Percentiles rank a stretch among this genome's conserved stretches.
Evolutionary conservation across 2,888 invertebrate species (phyloP).

Genomic region (Aphidius colemani): DNA sequence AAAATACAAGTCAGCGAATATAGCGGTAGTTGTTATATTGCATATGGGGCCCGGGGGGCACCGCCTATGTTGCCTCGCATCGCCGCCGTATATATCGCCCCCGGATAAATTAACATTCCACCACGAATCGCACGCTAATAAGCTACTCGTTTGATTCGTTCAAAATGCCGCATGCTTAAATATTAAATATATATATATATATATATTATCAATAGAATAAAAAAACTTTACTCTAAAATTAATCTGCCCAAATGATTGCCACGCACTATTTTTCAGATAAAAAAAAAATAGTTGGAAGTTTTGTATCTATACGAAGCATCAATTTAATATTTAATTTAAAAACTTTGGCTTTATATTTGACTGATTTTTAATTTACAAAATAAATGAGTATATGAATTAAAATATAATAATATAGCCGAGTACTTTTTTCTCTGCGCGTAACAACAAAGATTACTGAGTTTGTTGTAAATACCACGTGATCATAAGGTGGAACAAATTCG

Average conservation of each 20-base stretch:
- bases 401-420: too few relatives aligned
- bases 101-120: conserved; percentile 30
- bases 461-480: conserved; percentile 29
- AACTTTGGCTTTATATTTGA: conserved; percentile 7
- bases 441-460: conserved; percentile 31
- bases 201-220: too few relatives aligned
- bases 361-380: conserved; percentile 1
- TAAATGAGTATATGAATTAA: neutral
- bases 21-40: conserved; percentile 14
- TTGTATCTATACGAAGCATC: neutral
- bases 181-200: too few relatives aligned
- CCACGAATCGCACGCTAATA: conserved; percentile 27
- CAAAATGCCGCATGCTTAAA: conserved; percentile 1
- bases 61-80: conserved; percentile 22
- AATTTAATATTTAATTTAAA: neutral
- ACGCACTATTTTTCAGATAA: too few relatives aligned
- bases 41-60: conserved; percentile 21
- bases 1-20: conserved; percentile 16
- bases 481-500: conserved; percentile 35
- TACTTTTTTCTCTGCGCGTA: neutral
- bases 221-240: too few relatives aligned
- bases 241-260: too few relatives aligned
- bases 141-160: conserved; percentile 28
- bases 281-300: too few relatives aligned
- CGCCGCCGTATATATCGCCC: conserved; percentile 15